phyloP scores from a whole-genome alignment of 2,888 invertebrate species.

The Cataglyphis rosenhaueri region DNA sequence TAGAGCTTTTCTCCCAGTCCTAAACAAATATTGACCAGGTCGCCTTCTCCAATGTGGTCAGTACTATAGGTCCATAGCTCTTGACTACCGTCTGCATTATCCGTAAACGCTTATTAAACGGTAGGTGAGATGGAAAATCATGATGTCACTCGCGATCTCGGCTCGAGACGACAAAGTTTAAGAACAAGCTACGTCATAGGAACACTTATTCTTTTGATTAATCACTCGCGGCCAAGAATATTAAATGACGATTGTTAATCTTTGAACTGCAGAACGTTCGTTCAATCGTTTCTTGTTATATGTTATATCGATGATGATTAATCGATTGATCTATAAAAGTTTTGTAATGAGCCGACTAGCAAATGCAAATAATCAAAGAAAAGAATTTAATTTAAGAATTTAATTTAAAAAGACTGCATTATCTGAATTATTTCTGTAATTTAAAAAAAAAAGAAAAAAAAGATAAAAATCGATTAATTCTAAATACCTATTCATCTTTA shows the following conservation, averaged over 20 bases:
- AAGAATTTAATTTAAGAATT: conserved; percentile 14
- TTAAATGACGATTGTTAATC: conserved; percentile 14
- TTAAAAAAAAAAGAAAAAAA: background rate
- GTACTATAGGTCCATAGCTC: conserved; percentile 61
- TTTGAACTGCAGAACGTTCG: conserved; percentile 1
- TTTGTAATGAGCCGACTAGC: background rate
- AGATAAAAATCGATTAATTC: background rate
- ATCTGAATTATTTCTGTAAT: background rate
- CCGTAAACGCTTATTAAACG: conserved; percentile 61
- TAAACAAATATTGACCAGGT: conserved; percentile 79
- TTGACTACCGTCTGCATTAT: conserved; percentile 60
- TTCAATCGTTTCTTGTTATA: background rate
- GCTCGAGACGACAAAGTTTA: conserved; percentile 30
- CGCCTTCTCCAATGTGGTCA: conserved; percentile 53
- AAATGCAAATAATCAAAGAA: background rate
- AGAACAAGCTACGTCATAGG: conserved; percentile 1
- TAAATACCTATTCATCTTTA: background rate
- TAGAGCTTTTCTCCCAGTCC: conserved; percentile 73
- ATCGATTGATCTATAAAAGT: background rate
- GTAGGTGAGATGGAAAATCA: conserved; percentile 52
- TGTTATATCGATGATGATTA: background rate
- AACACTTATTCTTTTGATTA: conserved; percentile 12
- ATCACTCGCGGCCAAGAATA: background rate
- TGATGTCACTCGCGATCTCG: conserved; percentile 42
- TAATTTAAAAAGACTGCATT: background rate